phyloP scores from a whole-genome alignment of 2,797 vertebrate species.

The Bufotes viridis region DNA sequence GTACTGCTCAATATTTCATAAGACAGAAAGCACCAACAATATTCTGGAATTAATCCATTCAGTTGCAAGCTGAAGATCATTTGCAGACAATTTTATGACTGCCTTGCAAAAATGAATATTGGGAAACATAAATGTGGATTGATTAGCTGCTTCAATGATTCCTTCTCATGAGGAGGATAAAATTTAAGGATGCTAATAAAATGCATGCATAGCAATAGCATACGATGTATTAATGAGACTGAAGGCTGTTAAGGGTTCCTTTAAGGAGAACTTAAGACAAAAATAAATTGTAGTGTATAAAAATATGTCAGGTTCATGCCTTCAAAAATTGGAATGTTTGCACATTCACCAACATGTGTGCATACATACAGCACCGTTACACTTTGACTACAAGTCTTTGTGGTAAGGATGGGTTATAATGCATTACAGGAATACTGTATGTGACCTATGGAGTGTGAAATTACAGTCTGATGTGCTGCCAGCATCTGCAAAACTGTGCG shows the following conservation, averaged over 20 bases:
- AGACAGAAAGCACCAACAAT: conserved; percentile 32
- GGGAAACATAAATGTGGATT: conserved; percentile 63
- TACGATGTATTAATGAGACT: conserved; percentile 83
- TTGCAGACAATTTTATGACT: conserved; percentile 37
- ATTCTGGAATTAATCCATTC: conserved; percentile 24
- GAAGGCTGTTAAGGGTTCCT: conserved; percentile 82
- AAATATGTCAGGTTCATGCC: not conserved
- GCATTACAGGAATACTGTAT: not conserved
- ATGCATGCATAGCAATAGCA: conserved; percentile 77
- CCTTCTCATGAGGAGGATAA: conserved; percentile 68
- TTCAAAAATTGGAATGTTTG: not conserved
- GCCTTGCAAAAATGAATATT: conserved; percentile 45
- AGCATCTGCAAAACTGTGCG: not conserved
- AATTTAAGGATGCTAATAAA: conserved; percentile 83
- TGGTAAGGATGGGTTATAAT: not conserved
- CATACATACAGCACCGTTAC: not conserved
- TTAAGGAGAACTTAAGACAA: conserved; percentile 66
- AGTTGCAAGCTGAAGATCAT: conserved; percentile 25
- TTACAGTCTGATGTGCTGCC: not conserved
- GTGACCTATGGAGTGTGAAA: conserved; percentile 2
- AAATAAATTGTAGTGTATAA: conserved; percentile 24
- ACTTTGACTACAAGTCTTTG: not conserved
- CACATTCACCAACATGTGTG: not conserved
- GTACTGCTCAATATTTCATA: conserved; percentile 9
- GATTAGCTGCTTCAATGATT: conserved; percentile 64